These are phyloP conservation scores for Chymomyza amoena DNA, from an alignment of 2,888 invertebrate genomes.

Conservation along the genomic window DNA sequence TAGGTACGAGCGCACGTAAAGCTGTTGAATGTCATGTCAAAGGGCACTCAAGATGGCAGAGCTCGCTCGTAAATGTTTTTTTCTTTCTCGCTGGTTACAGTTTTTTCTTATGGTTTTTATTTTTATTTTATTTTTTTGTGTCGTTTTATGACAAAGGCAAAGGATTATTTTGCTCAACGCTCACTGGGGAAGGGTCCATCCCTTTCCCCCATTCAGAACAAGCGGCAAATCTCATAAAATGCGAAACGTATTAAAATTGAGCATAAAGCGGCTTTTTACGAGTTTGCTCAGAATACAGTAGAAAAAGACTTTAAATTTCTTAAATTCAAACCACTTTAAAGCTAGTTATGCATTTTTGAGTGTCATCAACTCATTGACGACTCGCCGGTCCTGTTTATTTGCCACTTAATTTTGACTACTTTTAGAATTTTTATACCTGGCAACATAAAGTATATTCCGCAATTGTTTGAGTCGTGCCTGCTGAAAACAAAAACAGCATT, in stretches of 20 bases:
- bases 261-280: conserved; percentile 73
- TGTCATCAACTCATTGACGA: conserved; percentile 31
- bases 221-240: conserved; percentile 67
- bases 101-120: conserved; percentile 4
- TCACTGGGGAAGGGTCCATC: background rate
- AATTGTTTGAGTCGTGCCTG: background rate
- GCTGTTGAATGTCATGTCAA: conserved; percentile 69
- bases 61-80: conserved; percentile 54
- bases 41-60: conserved; percentile 47
- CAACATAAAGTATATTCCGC: background rate
- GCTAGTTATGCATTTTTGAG: conserved; percentile 66
- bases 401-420: conserved; percentile 61
- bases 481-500: background rate
- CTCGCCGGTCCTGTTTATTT: conserved; percentile 57
- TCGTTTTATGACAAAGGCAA: conserved; percentile 63
- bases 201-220: conserved; percentile 21
- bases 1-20: conserved; percentile 73
- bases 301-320: conserved; percentile 42
- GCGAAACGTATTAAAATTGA: conserved; percentile 71
- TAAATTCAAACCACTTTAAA: conserved; percentile 56
- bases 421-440: background rate
- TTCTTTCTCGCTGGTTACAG: conserved; percentile 13
- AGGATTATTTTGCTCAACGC: conserved; percentile 53
- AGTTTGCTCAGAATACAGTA: conserved; percentile 38
- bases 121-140: conserved; percentile 25